phyloP scores from a whole-genome alignment of 2,113 vertebrate genomes.

The Platysternon megacephalum region DNA sequence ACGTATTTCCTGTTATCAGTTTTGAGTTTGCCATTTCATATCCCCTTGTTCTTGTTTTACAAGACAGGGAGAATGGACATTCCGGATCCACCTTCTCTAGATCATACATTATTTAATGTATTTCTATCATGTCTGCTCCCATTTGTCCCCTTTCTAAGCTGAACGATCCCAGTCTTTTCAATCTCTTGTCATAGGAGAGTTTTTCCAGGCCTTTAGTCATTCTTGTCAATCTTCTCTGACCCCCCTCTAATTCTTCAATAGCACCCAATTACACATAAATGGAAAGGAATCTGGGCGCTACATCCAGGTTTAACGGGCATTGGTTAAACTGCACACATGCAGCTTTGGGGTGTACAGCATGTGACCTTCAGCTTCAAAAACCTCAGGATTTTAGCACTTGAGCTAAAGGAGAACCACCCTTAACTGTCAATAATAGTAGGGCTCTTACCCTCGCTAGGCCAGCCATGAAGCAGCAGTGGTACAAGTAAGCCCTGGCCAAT shows the following conservation, averaged over 20 bases:
- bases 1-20: background rate
- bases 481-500: background rate
- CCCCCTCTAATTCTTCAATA: background rate
- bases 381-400: background rate
- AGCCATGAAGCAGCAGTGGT: background rate
- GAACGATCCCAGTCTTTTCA: background rate
- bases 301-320: background rate
- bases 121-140: background rate
- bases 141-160: background rate
- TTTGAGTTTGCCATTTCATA: slow-evolving; percentile 4
- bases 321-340: background rate
- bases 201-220: background rate
- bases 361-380: background rate
- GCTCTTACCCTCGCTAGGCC: background rate
- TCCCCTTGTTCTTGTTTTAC: background rate
- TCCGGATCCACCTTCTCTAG: background rate
- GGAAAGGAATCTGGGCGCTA: background rate
- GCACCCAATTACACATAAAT: background rate
- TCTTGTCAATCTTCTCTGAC: background rate
- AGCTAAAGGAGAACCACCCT: background rate
- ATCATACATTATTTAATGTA: background rate
- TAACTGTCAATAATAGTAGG: background rate
- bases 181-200: background rate
- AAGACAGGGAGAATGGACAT: background rate
- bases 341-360: background rate